These are phyloP conservation scores for Sabellastarte sp. DNA, from an alignment of 2,888 invertebrate species.

Conservation along the genomic window DNA sequence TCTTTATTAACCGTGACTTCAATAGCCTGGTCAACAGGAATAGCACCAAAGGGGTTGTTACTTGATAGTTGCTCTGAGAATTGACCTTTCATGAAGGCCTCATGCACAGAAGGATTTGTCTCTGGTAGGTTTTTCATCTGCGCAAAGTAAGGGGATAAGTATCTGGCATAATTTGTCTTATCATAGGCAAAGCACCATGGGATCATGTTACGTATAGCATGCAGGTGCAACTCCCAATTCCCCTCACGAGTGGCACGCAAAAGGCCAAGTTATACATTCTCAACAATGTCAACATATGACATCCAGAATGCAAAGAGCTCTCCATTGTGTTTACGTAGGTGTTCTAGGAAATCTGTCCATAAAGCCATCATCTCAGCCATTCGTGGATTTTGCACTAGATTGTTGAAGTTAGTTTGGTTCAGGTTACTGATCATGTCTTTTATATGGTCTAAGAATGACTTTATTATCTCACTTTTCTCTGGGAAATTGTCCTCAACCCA, in stretches of 20 bases:
- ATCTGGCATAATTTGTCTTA: constrained; percentile 30
- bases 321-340: constrained; percentile 2
- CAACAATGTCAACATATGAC: constrained; percentile 6
- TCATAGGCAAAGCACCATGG: constrained; percentile 34
- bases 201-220: constrained; percentile 19
- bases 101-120: constrained; percentile 15
- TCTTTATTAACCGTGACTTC: constrained; percentile 22
- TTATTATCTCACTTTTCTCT: background rate
- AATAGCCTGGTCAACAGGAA: constrained; percentile 13
- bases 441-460: background rate
- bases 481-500: constrained; percentile 14
- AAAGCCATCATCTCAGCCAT: constrained; percentile 2
- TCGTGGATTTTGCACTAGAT: background rate
- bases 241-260: constrained; percentile 20
- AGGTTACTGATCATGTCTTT: background rate
- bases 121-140: constrained; percentile 21
- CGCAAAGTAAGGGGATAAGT: constrained; percentile 21
- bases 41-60: constrained; percentile 11
- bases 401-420: constrained; percentile 4
- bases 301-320: background rate
- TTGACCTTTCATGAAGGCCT: constrained; percentile 12
- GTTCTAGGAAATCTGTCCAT: background rate
- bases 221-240: constrained; percentile 26
- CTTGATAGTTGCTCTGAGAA: constrained; percentile 19
- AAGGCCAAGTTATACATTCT: constrained; percentile 9